Base-by-base conservation (phyloP, 2,797 vertebrate genomes). In the Pipistrellus pygmaeus region DNA sequence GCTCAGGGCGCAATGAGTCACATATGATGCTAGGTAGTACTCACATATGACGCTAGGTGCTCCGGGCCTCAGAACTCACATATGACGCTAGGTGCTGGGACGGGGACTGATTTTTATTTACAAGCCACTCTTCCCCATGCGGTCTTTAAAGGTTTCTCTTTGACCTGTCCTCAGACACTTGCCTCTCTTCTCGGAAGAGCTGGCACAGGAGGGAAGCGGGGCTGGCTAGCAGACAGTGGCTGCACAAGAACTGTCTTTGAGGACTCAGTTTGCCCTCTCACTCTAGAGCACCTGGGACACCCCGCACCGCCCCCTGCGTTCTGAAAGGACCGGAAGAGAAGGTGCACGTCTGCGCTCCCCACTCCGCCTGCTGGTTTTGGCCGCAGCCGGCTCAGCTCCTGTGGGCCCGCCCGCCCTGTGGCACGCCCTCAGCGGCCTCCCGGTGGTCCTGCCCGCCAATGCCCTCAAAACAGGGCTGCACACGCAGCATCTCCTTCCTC, bases 21-120 rank as follows among this genome's bases (percentile, higher is more conserved):
- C 10, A 6, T 51, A 51, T 51, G 15, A 51, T 4, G 48, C 48
- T 51, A 51, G 15, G 48, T 4, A 13, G 72, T 30, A 15, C 44
- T 48, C 73, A 64, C 8, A 1, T 0, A 1, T 15, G 66, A n/a
- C 17, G 2, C 17, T 0, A 9, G 30, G 41, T 1, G 6, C 17
- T 23, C 38, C 0, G 53, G 53, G 53, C 20, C 53, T 8, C 53
- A 55, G 53, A 21, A 20, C 53, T 55, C 53, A 55, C 53, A 21
- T 55, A 55, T 21, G 53, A 55, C 7, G 1, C 53, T 55, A 21
- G 53, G 53, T 55, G 20, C 20, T 55, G 18, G 1, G 53, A 8
- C 10, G 8, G 7, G 1, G 25, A 51, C 32, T 6, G 8, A 3
- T 0, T 57, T 55, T 75, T 83, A 14, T 11, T 30, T 32, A 57